Evolutionary conservation across 2,888 invertebrate genomes (phyloP).

Genomic region (Hydrotaea cyrtoneurina): DNA sequence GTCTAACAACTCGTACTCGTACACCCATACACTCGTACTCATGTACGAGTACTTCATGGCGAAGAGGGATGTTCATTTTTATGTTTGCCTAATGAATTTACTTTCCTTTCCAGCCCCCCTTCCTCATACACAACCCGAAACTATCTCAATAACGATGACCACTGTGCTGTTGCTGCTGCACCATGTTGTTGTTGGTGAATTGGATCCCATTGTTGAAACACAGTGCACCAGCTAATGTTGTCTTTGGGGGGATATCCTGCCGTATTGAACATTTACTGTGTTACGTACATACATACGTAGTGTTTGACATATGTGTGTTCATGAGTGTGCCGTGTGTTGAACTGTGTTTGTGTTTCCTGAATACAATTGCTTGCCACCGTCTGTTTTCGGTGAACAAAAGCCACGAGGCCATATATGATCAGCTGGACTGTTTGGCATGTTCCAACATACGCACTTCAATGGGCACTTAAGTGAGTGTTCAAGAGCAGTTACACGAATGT

Average conservation of each 20-base stretch:
- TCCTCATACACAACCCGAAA: neutral
- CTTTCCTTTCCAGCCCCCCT: slow-evolving; percentile 59
- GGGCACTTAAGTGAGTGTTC: no score
- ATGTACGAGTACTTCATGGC: neutral
- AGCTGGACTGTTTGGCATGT: slow-evolving; percentile 25
- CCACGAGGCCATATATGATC: slow-evolving; percentile 76
- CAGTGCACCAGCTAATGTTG: slow-evolving; percentile 5
- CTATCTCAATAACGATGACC: neutral
- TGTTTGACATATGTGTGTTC: no score
- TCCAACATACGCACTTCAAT: neutral
- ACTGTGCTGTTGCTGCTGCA: neutral
- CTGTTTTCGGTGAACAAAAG: slow-evolving; percentile 43
- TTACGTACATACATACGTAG: slow-evolving; percentile 67
- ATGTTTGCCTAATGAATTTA: slow-evolving; percentile 74
- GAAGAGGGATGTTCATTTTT: slow-evolving; percentile 71
- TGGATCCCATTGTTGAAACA: neutral
- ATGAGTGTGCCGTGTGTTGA: neutral
- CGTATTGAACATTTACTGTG: slow-evolving; percentile 77
- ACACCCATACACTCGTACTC: neutral
- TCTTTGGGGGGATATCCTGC: slow-evolving; percentile 68
- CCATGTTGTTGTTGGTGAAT: neutral
- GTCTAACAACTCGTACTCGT: slow-evolving; percentile 3
- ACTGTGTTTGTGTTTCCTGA: slow-evolving; percentile 56
- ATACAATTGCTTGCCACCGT: neutral
- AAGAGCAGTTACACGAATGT: no score